Evolutionary conservation across 2,113 vertebrate species (phyloP), one percentile per base, ranked within the genome.

Genomic region (Rattus rattus): DNA sequence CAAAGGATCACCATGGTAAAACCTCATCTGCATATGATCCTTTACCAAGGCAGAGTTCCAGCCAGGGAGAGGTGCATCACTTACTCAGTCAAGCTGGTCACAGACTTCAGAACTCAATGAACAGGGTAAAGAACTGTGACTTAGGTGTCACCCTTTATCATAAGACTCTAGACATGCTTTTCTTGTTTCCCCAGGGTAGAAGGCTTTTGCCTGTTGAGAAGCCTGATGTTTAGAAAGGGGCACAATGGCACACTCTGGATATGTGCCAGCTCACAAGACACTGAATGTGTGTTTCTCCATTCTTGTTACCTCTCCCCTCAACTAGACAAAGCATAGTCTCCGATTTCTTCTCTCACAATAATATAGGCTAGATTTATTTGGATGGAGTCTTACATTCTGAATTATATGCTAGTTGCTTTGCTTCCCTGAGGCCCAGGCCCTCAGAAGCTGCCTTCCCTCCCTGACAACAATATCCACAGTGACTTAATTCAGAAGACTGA

Each of bases 201-300:
- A 93, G 43, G 14, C 20, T 52, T 80, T 83, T 89, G 12, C n/a
- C 30, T 36, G 9, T 56, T 70, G 20, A 91, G 36, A 76, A 30
- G 76, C 9, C 88, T 24, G 8, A 56, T 72, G 36, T 22, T 61
- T 17, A n/a, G 19, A 47, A 39, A 85, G 7, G 14, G 24, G 2
- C 5, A 8, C 17, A 7, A 5, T 11, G 28, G 4, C 7, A 22
- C 8, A 0, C 4, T 39, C 16, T 20, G 1, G 0, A 36, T 16
- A 0, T 5, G 8, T 19, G 11, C 1, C 30, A 47, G 17, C 43
- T 94, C 47, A 59, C 19, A 76, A 79, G 69, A 87, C 43, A 5
- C 14, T 0, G 43, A 9, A 19, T 39, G 36, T 36, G 13, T 6
- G 2, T 56, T 94, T 39, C 43, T 36, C 5, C 70, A 39, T n/a